Percentiles rank a stretch among this genome's conserved stretches.
Conservation (phyloP, 2,113 vertebrate genomes). For the Saiga tatarica region DNA sequence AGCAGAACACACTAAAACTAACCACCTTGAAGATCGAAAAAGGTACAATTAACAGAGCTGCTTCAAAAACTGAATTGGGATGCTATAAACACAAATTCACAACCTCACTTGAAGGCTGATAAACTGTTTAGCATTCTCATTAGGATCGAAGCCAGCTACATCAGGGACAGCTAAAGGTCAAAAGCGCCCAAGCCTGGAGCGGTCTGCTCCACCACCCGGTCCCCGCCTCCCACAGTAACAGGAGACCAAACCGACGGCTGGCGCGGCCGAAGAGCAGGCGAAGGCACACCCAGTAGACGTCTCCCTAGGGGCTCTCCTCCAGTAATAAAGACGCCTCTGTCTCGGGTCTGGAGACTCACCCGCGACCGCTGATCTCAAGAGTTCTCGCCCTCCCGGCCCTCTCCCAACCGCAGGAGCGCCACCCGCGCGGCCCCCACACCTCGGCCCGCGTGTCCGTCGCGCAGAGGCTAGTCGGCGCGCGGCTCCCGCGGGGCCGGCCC, state of each 20-base stretch:
- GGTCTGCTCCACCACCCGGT: neutral
- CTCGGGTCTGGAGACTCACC: neutral
- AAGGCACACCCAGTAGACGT: neutral
- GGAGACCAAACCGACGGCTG: neutral
- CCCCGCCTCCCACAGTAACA: neutral
- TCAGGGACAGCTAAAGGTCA: slow-evolving; percentile 58
- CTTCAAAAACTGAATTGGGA: neutral
- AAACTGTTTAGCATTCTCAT: neutral
- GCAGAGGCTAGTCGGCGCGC: neutral
- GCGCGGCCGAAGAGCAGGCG: neutral
- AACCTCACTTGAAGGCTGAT: neutral
- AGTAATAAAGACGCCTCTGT: neutral
- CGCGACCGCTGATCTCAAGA: neutral
- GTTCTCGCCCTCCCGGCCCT: neutral
- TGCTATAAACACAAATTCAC: neutral
- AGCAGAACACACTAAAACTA: slow-evolving; percentile 34
- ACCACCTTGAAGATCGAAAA: slow-evolving; percentile 11
- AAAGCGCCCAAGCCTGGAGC: neutral
- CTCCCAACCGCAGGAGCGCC: neutral
- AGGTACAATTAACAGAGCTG: neutral
- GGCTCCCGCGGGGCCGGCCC: neutral
- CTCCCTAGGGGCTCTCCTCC: slow-evolving; percentile 10
- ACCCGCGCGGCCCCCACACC: neutral
- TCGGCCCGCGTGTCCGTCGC: too few relatives aligned
- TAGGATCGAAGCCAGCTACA: neutral